A percentile compares a stretch with the other conserved stretches of the same genome.
Evolutionary conservation across 2,888 invertebrate genomes (phyloP).

Genomic region (Chrysopilus asiliformis): DNA sequence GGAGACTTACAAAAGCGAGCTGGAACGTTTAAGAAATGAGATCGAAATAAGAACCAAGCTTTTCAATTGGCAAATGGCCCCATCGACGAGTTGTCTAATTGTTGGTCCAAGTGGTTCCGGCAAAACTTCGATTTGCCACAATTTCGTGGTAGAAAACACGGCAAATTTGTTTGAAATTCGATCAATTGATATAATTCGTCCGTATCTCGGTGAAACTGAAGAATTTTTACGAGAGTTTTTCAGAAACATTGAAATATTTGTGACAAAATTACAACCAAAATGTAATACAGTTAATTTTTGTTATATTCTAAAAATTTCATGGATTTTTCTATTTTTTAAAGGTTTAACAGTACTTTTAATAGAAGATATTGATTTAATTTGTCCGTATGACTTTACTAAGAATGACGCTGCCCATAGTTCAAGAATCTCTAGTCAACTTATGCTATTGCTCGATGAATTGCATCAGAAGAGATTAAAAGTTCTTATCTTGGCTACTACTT

Average conservation of each 20-base stretch:
- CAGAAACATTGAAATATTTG: constrained; percentile 29
- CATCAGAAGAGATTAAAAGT: constrained; percentile 25
- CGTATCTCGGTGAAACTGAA: constrained; percentile 42
- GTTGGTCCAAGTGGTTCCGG: constrained; percentile 45
- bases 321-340: constrained; percentile 15
- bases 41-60: constrained; percentile 24
- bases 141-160: constrained; percentile 35
- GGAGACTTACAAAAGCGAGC: constrained; percentile 18
- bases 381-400: constrained; percentile 26
- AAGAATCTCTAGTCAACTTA: constrained; percentile 36
- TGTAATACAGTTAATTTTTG: constrained; percentile 17
- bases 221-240: constrained; percentile 36
- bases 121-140: constrained; percentile 41
- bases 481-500: constrained; percentile 42
- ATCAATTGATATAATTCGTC: constrained; percentile 35
- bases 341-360: constrained; percentile 33
- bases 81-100: constrained; percentile 20
- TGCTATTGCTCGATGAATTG: constrained; percentile 38
- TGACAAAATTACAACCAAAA: constrained; percentile 25
- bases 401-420: constrained; percentile 27
- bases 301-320: background rate
- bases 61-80: constrained; percentile 22
- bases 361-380: constrained; percentile 36
- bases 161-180: constrained; percentile 37
- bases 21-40: constrained; percentile 22